phyloP scores from a whole-genome alignment of 2,888 invertebrate genomes.

The Cactoblastis cactorum region DNA sequence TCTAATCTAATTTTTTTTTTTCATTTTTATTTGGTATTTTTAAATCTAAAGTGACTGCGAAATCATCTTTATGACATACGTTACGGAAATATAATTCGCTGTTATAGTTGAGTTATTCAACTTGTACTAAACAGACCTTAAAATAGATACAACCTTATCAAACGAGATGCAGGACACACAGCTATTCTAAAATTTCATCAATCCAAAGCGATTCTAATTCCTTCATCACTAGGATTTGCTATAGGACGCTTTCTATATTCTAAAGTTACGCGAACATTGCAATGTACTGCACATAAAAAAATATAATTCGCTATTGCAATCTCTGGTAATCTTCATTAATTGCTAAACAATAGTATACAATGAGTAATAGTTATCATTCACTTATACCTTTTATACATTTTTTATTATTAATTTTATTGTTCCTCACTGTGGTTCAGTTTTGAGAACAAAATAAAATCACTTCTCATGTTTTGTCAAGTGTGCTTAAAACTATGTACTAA shows the following conservation, averaged over 20 bases:
- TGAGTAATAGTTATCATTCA: slow-evolving; percentile 61
- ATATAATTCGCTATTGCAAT: slow-evolving; percentile 74
- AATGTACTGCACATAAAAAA: slow-evolving; percentile 67
- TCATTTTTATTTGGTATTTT: slow-evolving; percentile 46
- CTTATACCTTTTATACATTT: slow-evolving; percentile 67
- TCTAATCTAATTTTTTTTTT: slow-evolving; percentile 53
- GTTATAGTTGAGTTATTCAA: slow-evolving; percentile 25
- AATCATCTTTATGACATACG: slow-evolving; percentile 30
- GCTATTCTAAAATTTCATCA: slow-evolving; percentile 47
- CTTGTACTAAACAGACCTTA: slow-evolving; percentile 53
- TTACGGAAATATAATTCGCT: slow-evolving; percentile 31
- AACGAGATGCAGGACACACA: slow-evolving; percentile 55
- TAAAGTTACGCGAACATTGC: slow-evolving; percentile 38
- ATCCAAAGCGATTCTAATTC: slow-evolving; percentile 51
- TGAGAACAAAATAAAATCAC: slow-evolving; percentile 77
- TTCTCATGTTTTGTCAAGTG: slow-evolving; percentile 62
- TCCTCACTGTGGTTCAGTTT: slow-evolving; percentile 52
- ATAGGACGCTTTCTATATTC: slow-evolving; percentile 45
- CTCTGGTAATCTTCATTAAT: slow-evolving; percentile 63
- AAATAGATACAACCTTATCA: slow-evolving; percentile 54
- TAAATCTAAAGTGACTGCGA: slow-evolving; percentile 48
- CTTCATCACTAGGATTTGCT: slow-evolving; percentile 45
- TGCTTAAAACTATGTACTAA: slow-evolving; percentile 52
- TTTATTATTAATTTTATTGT: slow-evolving; percentile 48
- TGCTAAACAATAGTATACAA: slow-evolving; percentile 53